Evolutionary conservation across 2,888 invertebrate species (phyloP).

Genomic region (Icerya purchasi): DNA sequence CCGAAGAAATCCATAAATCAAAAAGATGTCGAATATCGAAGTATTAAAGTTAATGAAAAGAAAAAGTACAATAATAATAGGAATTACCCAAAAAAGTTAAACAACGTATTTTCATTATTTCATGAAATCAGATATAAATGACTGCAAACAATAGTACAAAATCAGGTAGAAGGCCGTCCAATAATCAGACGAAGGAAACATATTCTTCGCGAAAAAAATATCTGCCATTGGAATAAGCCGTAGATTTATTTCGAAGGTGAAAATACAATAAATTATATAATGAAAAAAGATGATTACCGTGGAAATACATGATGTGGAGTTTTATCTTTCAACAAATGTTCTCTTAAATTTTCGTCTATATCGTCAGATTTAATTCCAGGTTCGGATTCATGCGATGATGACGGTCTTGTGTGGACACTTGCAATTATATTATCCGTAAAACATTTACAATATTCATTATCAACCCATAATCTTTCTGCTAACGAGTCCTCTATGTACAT

Average conservation of each 20-base stretch:
- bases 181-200: too few relatives aligned
- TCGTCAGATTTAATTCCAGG: constrained; percentile 3
- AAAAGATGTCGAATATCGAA: too few relatives aligned
- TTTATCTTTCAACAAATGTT: neutral
- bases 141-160: too few relatives aligned
- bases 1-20: too few relatives aligned
- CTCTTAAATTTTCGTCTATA: constrained; percentile 1
- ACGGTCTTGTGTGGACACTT: constrained; percentile 58
- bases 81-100: too few relatives aligned
- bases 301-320: neutral
- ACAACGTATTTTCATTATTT: too few relatives aligned
- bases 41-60: too few relatives aligned
- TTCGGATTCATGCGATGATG: constrained; percentile 28
- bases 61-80: too few relatives aligned
- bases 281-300: neutral
- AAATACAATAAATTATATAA: neutral
- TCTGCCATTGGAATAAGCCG: neutral
- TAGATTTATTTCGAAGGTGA: neutral
- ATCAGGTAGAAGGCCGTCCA: too few relatives aligned
- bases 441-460: constrained; percentile 69
- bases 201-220: neutral
- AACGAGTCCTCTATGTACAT: constrained; percentile 85
- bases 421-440: constrained; percentile 79
- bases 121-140: too few relatives aligned
- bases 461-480: constrained; percentile 84